Conservation (phyloP, 53 echinoderm and acorn worm species). For the Pentamera pediparva region DNA sequence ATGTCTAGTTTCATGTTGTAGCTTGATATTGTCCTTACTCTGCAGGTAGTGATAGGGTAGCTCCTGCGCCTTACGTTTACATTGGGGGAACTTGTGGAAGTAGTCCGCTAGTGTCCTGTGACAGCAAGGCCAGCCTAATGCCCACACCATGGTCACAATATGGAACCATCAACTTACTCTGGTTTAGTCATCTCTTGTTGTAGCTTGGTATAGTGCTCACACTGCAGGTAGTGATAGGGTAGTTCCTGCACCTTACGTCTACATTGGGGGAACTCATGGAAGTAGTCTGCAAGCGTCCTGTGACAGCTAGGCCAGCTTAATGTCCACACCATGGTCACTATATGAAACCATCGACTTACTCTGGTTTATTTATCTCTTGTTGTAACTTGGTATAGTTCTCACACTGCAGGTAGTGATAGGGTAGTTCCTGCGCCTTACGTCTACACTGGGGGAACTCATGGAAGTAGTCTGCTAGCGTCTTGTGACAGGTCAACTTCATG, state of each 20-base stretch:
- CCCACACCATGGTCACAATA: too few relatives aligned
- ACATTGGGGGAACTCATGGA: conserved; percentile 55
- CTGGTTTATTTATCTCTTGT: conserved; percentile 2
- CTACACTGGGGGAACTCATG: conserved; percentile 50
- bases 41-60: conserved; percentile 83
- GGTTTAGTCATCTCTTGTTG: conserved; percentile 7
- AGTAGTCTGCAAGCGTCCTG: conserved; percentile 62
- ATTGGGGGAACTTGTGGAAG: conserved; percentile 63
- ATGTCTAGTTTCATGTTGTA: conserved; percentile 29
- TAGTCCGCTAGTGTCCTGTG: conserved; percentile 63
- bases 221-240: conserved; percentile 70
- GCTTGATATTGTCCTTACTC: conserved; percentile 73
- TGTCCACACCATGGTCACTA: too few relatives aligned
- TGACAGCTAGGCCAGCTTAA: conserved; percentile 56
- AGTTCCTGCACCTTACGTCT: conserved; percentile 74
- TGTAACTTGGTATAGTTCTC: conserved; percentile 5
- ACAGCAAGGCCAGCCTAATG: too few relatives aligned
- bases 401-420: conserved; percentile 67
- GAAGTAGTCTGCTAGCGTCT: conserved; percentile 67
- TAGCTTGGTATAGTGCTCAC: conserved; percentile 11
- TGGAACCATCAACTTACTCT: neutral
- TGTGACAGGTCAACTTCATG: conserved; percentile 57
- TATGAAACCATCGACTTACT: conserved; percentile 39
- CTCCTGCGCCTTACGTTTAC: conserved; percentile 69
- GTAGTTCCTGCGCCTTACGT: conserved; percentile 79